Base-by-base conservation (phyloP, 2,888 invertebrate genomes). In the Hydraecia micacea region DNA sequence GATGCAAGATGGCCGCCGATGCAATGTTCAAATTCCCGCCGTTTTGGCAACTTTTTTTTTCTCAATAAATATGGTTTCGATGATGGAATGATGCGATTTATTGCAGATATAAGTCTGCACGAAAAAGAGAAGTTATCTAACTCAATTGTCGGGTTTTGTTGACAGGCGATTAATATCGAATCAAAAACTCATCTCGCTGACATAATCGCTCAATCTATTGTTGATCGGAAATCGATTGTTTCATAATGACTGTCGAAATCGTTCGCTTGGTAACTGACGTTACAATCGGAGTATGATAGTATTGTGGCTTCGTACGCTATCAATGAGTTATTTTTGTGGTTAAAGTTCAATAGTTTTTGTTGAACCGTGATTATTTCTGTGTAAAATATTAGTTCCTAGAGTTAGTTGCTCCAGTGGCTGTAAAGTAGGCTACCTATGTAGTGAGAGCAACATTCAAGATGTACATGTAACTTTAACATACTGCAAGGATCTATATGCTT, bases 191-290 rank as follows among this genome's bases (percentile, higher is more conserved):
- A 91, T 91, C 90, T 83, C 80, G 75, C 85, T 92, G 92, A 92
- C 90, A 91, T 91, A 93, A 93, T 91, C 83, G 78, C 49, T 88
- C 79, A 78, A 90, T 90, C 88, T 82, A 83, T 89, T 88, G 83
- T 89, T 77, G 86, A 89, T 91, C 87, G 88, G 84, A 88, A 90
- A 90, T 90, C 89, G 89, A 90, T 91, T 89, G 90, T 92, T 91
- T 91, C 90, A 87, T 90, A 92, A 92, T 88, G 81, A 86, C 87
- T 88, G 87, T 86, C 81, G 91, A 90, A 90, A 91, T 90, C 75
- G 74, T 55, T 84, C 71, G 82, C 80, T 83, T 87, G 87, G 89
- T 79, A 87, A 89, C 83, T 86, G 84, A 86, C 58, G 76, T 65
- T 80, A 81, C 79, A 77, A 84, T 90, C 83, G 85, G 80, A 86